These are phyloP conservation scores for Limnephilus marmoratus DNA, from an alignment of 2,888 invertebrate genomes.

Conservation along the genomic window DNA sequence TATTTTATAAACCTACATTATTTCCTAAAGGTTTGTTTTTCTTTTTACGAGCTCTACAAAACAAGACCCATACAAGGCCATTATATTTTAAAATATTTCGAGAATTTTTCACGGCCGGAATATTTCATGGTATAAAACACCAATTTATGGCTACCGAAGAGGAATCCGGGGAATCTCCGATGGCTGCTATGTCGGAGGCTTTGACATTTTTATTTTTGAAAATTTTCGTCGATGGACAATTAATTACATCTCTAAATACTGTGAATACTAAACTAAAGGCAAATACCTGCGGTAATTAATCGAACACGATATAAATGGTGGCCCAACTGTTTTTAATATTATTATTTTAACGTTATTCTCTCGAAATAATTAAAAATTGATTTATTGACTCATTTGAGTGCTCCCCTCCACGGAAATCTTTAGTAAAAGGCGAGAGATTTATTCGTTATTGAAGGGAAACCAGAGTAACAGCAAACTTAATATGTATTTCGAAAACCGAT, in stretches of 20 bases:
- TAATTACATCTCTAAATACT: constrained; percentile 40
- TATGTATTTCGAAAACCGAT: neutral
- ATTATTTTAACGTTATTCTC: neutral
- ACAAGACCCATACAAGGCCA: constrained; percentile 9
- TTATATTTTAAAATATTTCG: constrained; percentile 30
- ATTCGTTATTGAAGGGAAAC: no score
- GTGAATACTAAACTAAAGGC: neutral
- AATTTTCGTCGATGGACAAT: constrained; percentile 22
- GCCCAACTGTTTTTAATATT: neutral
- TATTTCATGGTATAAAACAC: constrained; percentile 25
- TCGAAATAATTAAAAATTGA: no score
- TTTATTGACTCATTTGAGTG: no score
- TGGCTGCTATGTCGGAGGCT: constrained; percentile 25
- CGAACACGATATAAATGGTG: neutral
- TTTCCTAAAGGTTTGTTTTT: neutral
- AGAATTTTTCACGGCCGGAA: constrained; percentile 21
- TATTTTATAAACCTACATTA: neutral
- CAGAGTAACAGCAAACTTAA: neutral
- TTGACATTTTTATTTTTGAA: constrained; percentile 45
- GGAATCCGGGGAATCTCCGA: constrained; percentile 24
- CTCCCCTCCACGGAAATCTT: no score
- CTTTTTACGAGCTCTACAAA: neutral
- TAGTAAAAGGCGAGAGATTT: no score
- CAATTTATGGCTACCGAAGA: constrained; percentile 44
- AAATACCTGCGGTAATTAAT: neutral